Conservation (phyloP, 53 echinoderm and acorn worm genomes). For the Luidia sarsii region DNA sequence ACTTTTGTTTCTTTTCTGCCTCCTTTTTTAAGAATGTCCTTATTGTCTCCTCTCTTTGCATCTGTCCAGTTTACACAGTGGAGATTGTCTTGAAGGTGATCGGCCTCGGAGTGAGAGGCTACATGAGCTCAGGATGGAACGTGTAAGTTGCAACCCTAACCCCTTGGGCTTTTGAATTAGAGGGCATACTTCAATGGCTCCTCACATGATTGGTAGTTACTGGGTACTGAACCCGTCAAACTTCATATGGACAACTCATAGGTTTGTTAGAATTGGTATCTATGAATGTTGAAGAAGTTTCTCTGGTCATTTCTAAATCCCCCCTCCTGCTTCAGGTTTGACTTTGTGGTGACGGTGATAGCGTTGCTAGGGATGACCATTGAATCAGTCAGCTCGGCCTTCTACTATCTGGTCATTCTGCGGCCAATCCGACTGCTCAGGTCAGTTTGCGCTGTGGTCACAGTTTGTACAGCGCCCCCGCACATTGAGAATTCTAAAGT, state of each 20-base stretch:
- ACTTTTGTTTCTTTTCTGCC: neutral
- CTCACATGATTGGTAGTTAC: too few species aligned
- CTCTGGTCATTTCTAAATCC: too few species aligned
- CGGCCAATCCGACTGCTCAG: constrained; percentile 86
- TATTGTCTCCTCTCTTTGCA: neutral
- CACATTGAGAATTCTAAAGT: too few species aligned
- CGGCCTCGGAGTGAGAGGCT: constrained; percentile 71
- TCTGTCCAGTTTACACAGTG: constrained; percentile 59
- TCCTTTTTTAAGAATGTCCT: neutral
- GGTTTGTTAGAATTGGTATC: too few species aligned
- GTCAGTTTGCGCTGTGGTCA: too few species aligned
- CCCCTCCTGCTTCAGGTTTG: constrained; percentile 93
- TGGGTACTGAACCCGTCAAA: too few species aligned
- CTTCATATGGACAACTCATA: too few species aligned
- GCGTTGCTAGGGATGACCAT: constrained; percentile 78
- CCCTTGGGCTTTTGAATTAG: too few species aligned
- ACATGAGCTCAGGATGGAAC: constrained; percentile 89
- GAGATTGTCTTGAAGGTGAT: constrained; percentile 82
- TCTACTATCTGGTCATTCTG: constrained; percentile 85
- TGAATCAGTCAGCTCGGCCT: constrained; percentile 59
- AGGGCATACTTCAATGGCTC: too few species aligned
- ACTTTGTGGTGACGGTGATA: constrained; percentile 79
- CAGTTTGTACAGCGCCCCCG: too few species aligned
- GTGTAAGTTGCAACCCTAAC: too few species aligned
- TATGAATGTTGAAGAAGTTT: neutral